Conservation (phyloP, 1,140 invertebrate species). For the Mercenaria mercenaria region DNA sequence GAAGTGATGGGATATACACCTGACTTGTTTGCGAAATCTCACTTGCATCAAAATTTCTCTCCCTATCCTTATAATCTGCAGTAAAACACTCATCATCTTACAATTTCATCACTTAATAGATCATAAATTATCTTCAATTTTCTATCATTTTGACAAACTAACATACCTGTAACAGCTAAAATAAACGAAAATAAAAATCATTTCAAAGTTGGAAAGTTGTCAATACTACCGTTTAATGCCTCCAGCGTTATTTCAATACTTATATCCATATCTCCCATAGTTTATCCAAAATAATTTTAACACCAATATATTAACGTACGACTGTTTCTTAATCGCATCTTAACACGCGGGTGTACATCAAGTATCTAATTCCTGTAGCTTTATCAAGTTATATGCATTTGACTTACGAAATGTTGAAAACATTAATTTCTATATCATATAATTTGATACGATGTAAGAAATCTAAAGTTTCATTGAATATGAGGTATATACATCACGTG, state of each 20-base stretch:
- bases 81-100: not conserved
- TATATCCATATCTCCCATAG: slow-evolving; percentile 9
- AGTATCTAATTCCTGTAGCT: slow-evolving; percentile 40
- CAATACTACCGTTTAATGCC: slow-evolving; percentile 29
- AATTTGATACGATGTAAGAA: not conserved
- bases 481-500: slow-evolving; percentile 5
- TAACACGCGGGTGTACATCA: slow-evolving; percentile 10
- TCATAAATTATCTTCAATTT: not conserved
- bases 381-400: not conserved
- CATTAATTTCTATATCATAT: not conserved
- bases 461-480: not conserved
- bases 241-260: slow-evolving; percentile 44
- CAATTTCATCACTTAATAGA: not conserved
- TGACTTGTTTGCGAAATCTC: too few species aligned
- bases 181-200: not conserved
- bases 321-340: slow-evolving; percentile 6
- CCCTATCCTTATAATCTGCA: not conserved
- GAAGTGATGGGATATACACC: too few species aligned
- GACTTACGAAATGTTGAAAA: not conserved
- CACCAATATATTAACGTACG: not conserved
- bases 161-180: not conserved
- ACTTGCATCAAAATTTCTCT: too few species aligned
- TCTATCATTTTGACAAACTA: not conserved
- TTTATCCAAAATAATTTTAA: slow-evolving; percentile 14
- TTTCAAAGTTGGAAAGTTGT: not conserved